phyloP scores from a whole-genome alignment of 2,113 vertebrate species.

The Lampris megalopsis region DNA sequence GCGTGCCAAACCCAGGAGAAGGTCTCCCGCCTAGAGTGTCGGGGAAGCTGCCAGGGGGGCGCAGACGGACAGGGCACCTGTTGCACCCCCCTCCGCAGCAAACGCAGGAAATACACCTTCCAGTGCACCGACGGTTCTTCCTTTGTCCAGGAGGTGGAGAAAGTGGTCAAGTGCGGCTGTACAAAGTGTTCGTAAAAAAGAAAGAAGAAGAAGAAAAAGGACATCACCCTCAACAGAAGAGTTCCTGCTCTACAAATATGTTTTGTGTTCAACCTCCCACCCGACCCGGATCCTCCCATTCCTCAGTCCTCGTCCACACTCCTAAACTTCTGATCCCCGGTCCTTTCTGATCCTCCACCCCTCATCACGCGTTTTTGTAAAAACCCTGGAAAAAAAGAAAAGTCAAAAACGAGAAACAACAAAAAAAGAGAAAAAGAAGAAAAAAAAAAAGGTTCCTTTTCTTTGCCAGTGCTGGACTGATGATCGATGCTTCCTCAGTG shows the following conservation, averaged over 20 bases:
- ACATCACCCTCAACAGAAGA: constrained; percentile 55
- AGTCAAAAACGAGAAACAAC: constrained; percentile 27
- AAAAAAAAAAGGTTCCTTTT: constrained; percentile 53
- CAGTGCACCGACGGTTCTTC: constrained; percentile 98
- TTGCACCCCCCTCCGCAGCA: constrained; percentile 93
- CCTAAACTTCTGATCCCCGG: not conserved
- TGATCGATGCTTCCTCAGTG: constrained; percentile 92
- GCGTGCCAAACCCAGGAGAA: constrained; percentile 99
- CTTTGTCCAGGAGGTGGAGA: constrained; percentile 97
- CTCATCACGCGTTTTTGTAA: constrained; percentile 47
- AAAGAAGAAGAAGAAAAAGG: constrained; percentile 44
- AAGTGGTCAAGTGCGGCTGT: constrained; percentile 97
- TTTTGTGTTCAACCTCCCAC: constrained; percentile 61
- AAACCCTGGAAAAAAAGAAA: constrained; percentile 43
- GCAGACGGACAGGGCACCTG: constrained; percentile 84
- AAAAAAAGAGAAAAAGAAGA: constrained; percentile 34
- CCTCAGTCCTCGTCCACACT: constrained; percentile 35
- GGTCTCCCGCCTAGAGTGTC: constrained; percentile 95
- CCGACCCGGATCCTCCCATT: constrained; percentile 37
- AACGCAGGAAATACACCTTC: constrained; percentile 98
- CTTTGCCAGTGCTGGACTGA: constrained; percentile 88
- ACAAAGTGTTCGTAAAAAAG: constrained; percentile 85
- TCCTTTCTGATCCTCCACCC: constrained; percentile 38
- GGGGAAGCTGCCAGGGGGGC: constrained; percentile 86
- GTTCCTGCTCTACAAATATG: constrained; percentile 56